Conservation (phyloP, 2,113 vertebrate species). For the Seriola aureovittata region DNA sequence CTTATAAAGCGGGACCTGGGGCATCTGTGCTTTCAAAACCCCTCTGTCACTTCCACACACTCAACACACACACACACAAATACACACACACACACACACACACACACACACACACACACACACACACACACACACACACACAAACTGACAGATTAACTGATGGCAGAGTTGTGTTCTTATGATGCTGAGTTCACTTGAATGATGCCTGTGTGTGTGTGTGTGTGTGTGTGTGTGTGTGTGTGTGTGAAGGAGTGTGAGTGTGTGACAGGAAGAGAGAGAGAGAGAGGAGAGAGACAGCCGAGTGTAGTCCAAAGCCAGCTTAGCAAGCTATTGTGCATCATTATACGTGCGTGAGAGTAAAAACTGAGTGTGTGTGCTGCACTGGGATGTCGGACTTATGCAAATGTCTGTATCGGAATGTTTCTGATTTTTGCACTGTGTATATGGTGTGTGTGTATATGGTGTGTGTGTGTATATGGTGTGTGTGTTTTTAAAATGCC, state of each 20-base stretch:
- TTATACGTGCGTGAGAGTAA: slow-evolving; percentile 34
- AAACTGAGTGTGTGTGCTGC: slow-evolving; percentile 19
- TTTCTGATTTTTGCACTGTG: slow-evolving; percentile 29
- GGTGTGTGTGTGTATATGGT: slow-evolving; percentile 18
- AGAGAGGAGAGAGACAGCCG: not conserved
- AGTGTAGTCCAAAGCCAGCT: slow-evolving; percentile 57
- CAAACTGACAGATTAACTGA: slow-evolving; percentile 58
- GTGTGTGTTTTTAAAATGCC: slow-evolving; percentile 52
- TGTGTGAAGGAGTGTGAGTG: not conserved
- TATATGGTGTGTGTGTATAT: slow-evolving; percentile 17
- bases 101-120: not conserved
- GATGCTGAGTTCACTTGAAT: slow-evolving; percentile 53
- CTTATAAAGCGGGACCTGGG: slow-evolving; percentile 60
- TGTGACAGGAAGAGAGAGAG: not conserved
- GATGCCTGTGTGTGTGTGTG: slow-evolving; percentile 37
- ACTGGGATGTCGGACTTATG: slow-evolving; percentile 28
- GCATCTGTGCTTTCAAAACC: slow-evolving; percentile 60
- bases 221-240: slow-evolving; percentile 11
- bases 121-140: not conserved
- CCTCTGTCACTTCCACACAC: not conserved
- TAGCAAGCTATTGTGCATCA: slow-evolving; percentile 57
- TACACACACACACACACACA: not conserved
- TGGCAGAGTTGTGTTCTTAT: slow-evolving; percentile 56
- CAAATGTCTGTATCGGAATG: slow-evolving; percentile 47
- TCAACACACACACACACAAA: not conserved